Base-by-base conservation (phyloP, 2,888 invertebrate genomes). In the Tanaodytes sp. region DNA sequence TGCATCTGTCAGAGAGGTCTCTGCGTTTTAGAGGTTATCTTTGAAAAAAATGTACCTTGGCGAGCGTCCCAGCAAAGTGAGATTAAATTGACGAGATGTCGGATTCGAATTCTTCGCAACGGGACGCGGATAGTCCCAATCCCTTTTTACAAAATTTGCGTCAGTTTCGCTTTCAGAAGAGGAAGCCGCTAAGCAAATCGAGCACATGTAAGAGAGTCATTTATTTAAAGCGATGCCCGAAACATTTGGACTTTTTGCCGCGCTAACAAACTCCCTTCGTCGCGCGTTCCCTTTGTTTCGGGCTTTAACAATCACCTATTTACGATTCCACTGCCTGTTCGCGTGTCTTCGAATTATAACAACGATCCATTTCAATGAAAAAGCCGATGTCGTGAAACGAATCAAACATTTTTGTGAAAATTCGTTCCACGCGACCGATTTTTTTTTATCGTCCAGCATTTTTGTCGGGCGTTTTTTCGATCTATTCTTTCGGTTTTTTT, bases 151-250 rank as follows among this genome's bases (percentile, higher is more conserved):
- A 88, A 83, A 88, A 90, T 84, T 86, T 92, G 75, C 87, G 91
- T 77, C 90, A 89, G 81, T 92, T 91, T 82, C 88, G 91, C 79
- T 90, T 91, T 84, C 90, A 91, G 82, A 90, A 89, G 83, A 91
- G 89, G 86, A 90, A 89, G 85, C 86, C 85, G 59, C 66, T 76
- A 37, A 80, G 77, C 64, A 78, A 77, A 48, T 75, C 79, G 72
- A 72, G 63, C 64, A 70, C 72, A 37, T 72, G 72, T 72, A 70
- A 72, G 72, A 43, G 42, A 16, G n/a, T 11, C 12, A 43, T 54
- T 43, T 52, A 58, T 63, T 51, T 46, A 11, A 40, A 30, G 11
- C 6, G 12, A 3, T 23, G 4, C 23, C 4, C 8, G 5, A 23
- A 23, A 8, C n/a, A n/a, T n/a, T 23, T 23, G 8, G 2, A 16